These are phyloP conservation scores for Novumbra hubbsi DNA, from an alignment of 2,797 vertebrate genomes.

Conservation along the genomic window DNA sequence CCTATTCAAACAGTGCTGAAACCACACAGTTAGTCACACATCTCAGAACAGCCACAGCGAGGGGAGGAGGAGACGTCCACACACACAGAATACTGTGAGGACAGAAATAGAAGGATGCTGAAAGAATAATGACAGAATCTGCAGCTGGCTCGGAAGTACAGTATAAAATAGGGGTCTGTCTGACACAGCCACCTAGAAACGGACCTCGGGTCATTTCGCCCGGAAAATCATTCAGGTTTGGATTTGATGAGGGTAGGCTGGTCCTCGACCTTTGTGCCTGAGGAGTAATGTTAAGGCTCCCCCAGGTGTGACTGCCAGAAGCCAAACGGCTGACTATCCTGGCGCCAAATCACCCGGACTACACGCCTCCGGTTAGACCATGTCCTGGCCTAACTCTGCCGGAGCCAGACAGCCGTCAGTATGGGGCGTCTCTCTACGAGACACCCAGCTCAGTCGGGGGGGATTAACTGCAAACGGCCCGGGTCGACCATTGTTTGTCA, in stretches of 20 bases:
- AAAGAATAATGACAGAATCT: background rate
- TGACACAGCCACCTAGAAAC: background rate
- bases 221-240: background rate
- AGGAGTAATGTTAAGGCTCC: background rate
- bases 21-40: background rate
- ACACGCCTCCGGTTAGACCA: slow-evolving; percentile 7
- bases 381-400: slow-evolving; percentile 34
- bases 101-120: background rate
- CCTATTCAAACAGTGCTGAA: background rate
- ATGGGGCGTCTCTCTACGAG: slow-evolving; percentile 36
- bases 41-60: background rate
- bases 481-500: slow-evolving; percentile 50
- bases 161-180: background rate
- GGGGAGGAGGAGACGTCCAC: background rate
- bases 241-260: background rate
- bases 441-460: slow-evolving; percentile 42
- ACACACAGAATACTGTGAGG: background rate
- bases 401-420: slow-evolving; percentile 4
- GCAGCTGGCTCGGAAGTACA: background rate
- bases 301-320: background rate
- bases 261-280: background rate
- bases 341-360: slow-evolving; percentile 20
- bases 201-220: background rate
- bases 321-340: background rate
- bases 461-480: slow-evolving; percentile 33